These are phyloP conservation scores for Anagrus nilaparvatae DNA, from an alignment of 1,140 invertebrate species.

Conservation along the genomic window DNA sequence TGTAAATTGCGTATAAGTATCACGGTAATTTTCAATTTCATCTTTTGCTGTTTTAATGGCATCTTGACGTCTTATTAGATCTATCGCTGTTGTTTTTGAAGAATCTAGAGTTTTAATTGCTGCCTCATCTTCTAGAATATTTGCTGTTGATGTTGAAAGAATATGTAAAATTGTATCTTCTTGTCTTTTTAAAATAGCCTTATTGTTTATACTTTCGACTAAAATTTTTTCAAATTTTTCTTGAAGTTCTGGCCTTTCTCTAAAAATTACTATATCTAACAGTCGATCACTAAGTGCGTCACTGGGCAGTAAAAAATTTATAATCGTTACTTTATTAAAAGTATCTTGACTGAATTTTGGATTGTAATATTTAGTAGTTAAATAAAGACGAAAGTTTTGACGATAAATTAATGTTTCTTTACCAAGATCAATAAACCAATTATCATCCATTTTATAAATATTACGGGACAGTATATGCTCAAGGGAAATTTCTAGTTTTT, in stretches of 20 bases:
- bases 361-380: conserved; percentile 31
- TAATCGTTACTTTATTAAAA: conserved; percentile 51
- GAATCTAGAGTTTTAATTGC: conserved; percentile 56
- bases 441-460: conserved; percentile 47
- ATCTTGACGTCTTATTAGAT: conserved; percentile 50
- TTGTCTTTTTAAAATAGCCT: conserved; percentile 52
- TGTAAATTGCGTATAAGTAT: conserved; percentile 53
- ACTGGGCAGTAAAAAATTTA: conserved; percentile 61
- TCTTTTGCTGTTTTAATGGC: conserved; percentile 31
- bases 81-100: conserved; percentile 53
- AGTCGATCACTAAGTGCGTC: conserved; percentile 59
- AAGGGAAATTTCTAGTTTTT: conserved; percentile 48
- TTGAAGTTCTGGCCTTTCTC: conserved; percentile 57
- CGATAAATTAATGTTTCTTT: conserved; percentile 44
- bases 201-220: conserved; percentile 51
- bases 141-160: conserved; percentile 52
- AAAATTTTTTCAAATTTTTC: conserved; percentile 56
- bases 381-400: conserved; percentile 27
- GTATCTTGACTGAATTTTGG: conserved; percentile 53
- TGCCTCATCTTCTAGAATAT: conserved; percentile 65
- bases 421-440: conserved; percentile 47
- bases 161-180: conserved; percentile 61
- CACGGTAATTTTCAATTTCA: conserved; percentile 46
- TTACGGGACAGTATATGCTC: conserved; percentile 50
- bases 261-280: conserved; percentile 54